phyloP scores from a whole-genome alignment of 2,888 invertebrate genomes.

The Tanaodytes sp. region DNA sequence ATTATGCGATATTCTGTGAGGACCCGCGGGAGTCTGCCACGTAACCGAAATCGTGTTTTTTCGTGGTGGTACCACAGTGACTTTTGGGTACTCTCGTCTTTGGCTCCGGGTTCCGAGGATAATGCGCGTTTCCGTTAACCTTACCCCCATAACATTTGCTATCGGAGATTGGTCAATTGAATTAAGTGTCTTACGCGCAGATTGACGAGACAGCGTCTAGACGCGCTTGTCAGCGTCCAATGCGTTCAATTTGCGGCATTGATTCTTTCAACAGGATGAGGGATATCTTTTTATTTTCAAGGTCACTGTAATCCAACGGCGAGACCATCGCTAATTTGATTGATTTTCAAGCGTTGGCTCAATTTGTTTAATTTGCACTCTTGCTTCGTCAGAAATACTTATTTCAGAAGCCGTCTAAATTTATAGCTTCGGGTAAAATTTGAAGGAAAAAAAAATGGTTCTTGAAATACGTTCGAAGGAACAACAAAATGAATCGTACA shows the following conservation, averaged over 20 bases:
- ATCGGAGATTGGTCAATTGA: conserved; percentile 68
- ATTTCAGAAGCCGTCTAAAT: no score
- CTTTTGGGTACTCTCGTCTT: conserved; percentile 26
- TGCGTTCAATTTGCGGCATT: conserved; percentile 52
- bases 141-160: conserved; percentile 60
- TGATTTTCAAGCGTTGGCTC: no score
- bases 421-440: no score
- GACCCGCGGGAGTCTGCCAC: conserved; percentile 33
- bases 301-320: neutral
- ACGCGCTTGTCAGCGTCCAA: conserved; percentile 58
- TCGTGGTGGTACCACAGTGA: conserved; percentile 3
- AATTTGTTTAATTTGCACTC: no score
- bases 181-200: conserved; percentile 64
- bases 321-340: no score
- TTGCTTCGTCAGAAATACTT: no score
- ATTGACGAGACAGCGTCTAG: conserved; percentile 70
- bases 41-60: conserved; percentile 39
- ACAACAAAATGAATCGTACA: no score
- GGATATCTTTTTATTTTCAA: conserved; percentile 1
- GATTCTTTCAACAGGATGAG: conserved; percentile 4
- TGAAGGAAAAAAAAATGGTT: no score
- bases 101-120: conserved; percentile 43
- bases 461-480: no score
- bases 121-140: conserved; percentile 67
- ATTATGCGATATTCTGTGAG: conserved; percentile 38